A percentile compares a stretch with the other conserved stretches of the same genome.
These are phyloP conservation scores for Drosophila nigromelanica DNA, from an alignment of 1,140 invertebrate genomes.

Conservation along the genomic window DNA sequence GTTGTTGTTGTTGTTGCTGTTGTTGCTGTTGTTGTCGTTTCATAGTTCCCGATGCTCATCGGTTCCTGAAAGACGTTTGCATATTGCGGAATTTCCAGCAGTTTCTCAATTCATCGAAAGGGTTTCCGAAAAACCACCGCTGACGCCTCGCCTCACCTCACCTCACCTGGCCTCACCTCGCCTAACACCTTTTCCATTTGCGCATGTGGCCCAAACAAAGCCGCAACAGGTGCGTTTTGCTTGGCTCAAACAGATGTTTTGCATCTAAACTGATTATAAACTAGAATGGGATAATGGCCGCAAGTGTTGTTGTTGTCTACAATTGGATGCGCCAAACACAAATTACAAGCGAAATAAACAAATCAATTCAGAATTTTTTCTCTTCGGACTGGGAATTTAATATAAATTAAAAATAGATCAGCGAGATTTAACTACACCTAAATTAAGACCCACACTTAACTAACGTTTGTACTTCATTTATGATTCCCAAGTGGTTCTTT, in stretches of 20 bases:
- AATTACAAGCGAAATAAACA: background rate
- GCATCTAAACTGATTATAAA: slow-evolving; percentile 4
- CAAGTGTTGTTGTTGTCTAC: background rate
- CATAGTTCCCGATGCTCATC: background rate
- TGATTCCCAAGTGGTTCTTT: background rate
- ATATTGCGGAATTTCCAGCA: slow-evolving; percentile 79
- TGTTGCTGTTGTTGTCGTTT: slow-evolving; percentile 9
- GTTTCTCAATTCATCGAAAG: slow-evolving; percentile 72
- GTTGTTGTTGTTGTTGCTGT: slow-evolving; percentile 18
- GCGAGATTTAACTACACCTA: no score
- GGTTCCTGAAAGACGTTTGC: slow-evolving; percentile 34
- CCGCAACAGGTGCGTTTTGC: slow-evolving; percentile 31
- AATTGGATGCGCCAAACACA: slow-evolving; percentile 18
- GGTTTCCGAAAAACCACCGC: slow-evolving; percentile 44
- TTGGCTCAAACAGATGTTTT: slow-evolving; percentile 10
- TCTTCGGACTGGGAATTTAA: background rate
- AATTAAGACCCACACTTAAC: no score
- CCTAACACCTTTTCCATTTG: slow-evolving; percentile 46
- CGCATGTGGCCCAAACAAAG: slow-evolving; percentile 46
- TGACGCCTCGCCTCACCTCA: slow-evolving; percentile 14
- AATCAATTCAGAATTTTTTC: no score
- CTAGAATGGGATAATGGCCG: background rate
- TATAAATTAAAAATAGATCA: no score
- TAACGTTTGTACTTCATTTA: background rate
- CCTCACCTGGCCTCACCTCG: slow-evolving; percentile 20